phyloP scores from a whole-genome alignment of 2,888 invertebrate species.

The Busseola fusca region DNA sequence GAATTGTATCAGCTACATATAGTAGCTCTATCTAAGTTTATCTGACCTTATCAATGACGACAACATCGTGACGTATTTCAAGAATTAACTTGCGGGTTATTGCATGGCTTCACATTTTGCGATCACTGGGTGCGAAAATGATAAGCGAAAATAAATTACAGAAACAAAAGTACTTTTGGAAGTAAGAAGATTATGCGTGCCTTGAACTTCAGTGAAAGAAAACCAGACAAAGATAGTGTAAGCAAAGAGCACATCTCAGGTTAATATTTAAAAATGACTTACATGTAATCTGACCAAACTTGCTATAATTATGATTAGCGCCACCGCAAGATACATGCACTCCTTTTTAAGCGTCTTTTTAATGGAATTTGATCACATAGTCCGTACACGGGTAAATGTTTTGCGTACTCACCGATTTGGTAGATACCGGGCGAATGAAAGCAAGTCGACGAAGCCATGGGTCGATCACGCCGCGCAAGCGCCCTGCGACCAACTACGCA shows the following conservation, averaged over 20 bases:
- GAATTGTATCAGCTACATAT: background rate
- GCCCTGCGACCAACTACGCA: constrained; percentile 70
- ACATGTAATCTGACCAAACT: constrained; percentile 86
- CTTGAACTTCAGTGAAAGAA: constrained; percentile 37
- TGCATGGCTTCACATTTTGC: constrained; percentile 25
- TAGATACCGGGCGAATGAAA: constrained; percentile 78
- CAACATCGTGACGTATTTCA: constrained; percentile 14
- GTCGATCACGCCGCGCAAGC: constrained; percentile 81
- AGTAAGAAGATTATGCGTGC: constrained; percentile 37
- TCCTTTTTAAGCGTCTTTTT: constrained; percentile 64
- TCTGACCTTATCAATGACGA: constrained; percentile 25
- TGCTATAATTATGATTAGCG: constrained; percentile 85
- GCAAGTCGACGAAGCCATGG: constrained; percentile 44
- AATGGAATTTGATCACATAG: constrained; percentile 59
- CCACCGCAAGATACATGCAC: constrained; percentile 88
- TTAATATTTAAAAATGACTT: constrained; percentile 72
- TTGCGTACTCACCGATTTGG: constrained; percentile 81
- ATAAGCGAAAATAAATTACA: constrained; percentile 33
- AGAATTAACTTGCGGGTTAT: constrained; percentile 7
- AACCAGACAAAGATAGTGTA: constrained; percentile 18
- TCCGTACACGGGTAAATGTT: constrained; percentile 71
- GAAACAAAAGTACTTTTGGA: background rate
- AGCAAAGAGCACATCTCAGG: constrained; percentile 42
- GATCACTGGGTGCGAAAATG: constrained; percentile 7
- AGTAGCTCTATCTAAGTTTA: background rate